Evolutionary conservation across 2,797 vertebrate genomes (phyloP).

Genomic region (Ambastaia sidthimunki): DNA sequence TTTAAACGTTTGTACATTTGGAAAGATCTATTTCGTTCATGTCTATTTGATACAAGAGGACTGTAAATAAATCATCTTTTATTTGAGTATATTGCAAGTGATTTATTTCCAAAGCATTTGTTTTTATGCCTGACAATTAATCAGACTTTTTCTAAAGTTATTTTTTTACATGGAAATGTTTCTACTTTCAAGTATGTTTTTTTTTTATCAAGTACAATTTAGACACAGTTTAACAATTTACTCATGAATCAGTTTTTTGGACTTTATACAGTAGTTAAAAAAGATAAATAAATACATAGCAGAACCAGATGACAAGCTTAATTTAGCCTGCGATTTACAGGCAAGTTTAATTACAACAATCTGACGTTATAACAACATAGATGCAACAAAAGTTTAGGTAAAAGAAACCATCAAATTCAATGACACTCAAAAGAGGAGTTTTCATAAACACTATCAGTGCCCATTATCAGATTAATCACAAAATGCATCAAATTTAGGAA

Average conservation of each 20-base stretch:
- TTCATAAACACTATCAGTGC: background rate
- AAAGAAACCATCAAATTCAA: no score
- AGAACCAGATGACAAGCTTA: background rate
- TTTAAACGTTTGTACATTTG: slow-evolving; percentile 71
- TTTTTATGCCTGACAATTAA: background rate
- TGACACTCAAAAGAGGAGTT: no score
- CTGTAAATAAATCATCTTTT: slow-evolving; percentile 58
- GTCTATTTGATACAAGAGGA: slow-evolving; percentile 55
- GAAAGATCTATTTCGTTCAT: slow-evolving; percentile 55
- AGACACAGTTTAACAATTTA: background rate
- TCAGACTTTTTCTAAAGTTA: no score
- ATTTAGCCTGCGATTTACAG: background rate
- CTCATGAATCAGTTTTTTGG: background rate
- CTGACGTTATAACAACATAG: no score
- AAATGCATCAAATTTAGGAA: slow-evolving; percentile 72
- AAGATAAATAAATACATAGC: background rate
- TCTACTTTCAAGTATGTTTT: background rate
- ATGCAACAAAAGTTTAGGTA: no score
- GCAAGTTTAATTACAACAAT: no score
- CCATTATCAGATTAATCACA: slow-evolving; percentile 24
- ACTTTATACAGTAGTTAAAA: background rate
- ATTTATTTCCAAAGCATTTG: background rate
- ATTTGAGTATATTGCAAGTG: background rate
- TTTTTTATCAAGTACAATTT: background rate
- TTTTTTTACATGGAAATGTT: background rate